Base-by-base conservation (phyloP, 1,140 invertebrate genomes). In the Scylla paramamosain region DNA sequence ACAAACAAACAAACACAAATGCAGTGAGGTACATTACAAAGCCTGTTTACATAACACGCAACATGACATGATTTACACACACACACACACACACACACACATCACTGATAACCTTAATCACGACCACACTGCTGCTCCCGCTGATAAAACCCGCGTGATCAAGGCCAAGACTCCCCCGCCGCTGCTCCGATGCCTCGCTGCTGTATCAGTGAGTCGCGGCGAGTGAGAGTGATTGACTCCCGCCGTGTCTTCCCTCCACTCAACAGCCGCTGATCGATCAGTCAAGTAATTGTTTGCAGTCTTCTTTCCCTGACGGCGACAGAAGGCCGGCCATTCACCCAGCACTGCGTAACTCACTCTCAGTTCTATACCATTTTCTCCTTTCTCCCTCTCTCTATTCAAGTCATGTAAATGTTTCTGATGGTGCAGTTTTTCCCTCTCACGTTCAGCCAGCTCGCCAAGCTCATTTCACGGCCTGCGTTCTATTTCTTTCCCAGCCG, bases 261-360 rank as follows among this genome's bases (percentile, higher is more conserved):
- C 67, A 77, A 77, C 67, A n/a, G 25, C 20, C 67, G 20, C 67
- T 25, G 20, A n/a, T 77, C 67, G 67, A 77, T 77, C 67, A 77
- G 67, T 77, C 67, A 77, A 77, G 67, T 77, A 77, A 77, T 77
- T 77, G 67, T 77, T 77, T 77, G 67, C 67, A 77, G 67, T 77
- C 67, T 77, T 77, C 67, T 77, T 77, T 77, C 67, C 67, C 67
- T 77, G 67, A 77, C 67, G 67, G 67, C 67, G 67, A 77, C 20
- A 77, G 67, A 77, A 25, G 67, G 67, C 67, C 67, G 25, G 67
- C 67, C 67, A 59, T 59, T n/a, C 67, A n/a, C 67, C 25, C 67
- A 25, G 25, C 16, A 7, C 67, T 77, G 67, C 67, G 12, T 77
- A 7, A n/a, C 16, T n/a, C 67, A n/a, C 67, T 77, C 67, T 77